These are phyloP conservation scores for Tragelaphus oryx DNA, from an alignment of 2,797 vertebrate genomes.

Conservation along the genomic window DNA sequence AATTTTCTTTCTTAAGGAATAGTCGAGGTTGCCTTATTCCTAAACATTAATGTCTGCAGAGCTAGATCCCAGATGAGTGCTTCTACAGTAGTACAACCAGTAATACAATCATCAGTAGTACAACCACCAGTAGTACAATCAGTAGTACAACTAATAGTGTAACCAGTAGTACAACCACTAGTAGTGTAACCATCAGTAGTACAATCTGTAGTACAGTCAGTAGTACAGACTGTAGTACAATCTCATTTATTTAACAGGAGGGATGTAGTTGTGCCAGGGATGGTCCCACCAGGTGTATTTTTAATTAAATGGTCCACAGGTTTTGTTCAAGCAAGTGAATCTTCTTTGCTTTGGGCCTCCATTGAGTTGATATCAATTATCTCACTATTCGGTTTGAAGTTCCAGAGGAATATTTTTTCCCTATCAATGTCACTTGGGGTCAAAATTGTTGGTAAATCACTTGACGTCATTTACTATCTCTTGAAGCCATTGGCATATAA, in stretches of 20 bases:
- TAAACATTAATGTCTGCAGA: neutral
- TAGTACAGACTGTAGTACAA: neutral
- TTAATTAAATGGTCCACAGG: constrained; percentile 27
- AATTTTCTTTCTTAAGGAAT: neutral
- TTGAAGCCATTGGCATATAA: neutral
- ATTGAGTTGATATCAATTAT: neutral
- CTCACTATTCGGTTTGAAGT: neutral
- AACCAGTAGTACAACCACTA: neutral
- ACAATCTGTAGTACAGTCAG: neutral
- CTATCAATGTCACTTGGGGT: neutral
- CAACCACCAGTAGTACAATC: neutral
- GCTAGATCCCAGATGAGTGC: neutral
- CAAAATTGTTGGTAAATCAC: neutral
- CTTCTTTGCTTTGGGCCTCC: neutral
- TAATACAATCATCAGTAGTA: neutral
- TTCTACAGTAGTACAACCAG: neutral
- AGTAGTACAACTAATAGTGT: neutral
- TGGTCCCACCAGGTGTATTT: neutral
- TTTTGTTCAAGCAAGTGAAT: neutral
- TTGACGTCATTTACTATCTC: neutral
- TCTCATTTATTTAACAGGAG: neutral
- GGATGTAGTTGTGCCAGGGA: neutral
- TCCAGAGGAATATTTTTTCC: neutral
- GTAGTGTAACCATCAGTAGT: neutral
- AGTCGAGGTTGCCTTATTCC: neutral